Conservation (phyloP, 2,113 vertebrate species). For the Patagioenas fasciata region DNA sequence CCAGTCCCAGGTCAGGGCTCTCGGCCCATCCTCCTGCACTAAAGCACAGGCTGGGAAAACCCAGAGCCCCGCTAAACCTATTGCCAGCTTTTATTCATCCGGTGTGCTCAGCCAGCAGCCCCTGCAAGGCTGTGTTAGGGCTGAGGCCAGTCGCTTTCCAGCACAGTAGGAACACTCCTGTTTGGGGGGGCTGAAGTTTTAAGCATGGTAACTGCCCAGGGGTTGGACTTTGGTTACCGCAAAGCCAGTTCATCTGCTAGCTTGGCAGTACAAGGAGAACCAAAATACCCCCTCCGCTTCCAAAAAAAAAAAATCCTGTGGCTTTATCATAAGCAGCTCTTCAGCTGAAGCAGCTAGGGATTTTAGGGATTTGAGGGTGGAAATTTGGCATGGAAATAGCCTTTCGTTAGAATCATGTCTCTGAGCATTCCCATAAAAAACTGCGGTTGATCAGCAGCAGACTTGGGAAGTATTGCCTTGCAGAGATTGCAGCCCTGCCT, state of each 20-base stretch:
- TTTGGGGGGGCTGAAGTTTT: too few species aligned
- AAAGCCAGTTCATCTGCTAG: neutral
- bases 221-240: neutral
- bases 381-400: neutral
- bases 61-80: fast-evolving
- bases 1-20: neutral
- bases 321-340: neutral
- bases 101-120: fast-evolving
- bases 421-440: neutral
- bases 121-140: neutral
- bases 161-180: fast-evolving
- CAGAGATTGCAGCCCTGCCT: neutral
- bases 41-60: fast-evolving
- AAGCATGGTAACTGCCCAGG: neutral
- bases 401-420: neutral
- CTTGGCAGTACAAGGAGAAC: neutral
- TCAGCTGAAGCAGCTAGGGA: neutral
- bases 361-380: neutral
- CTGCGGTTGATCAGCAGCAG: neutral
- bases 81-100: fast-evolving
- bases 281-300: neutral
- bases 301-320: neutral
- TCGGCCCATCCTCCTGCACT: fast-evolving
- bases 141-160: neutral
- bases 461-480: neutral